Evolutionary conservation across 92 coral and sea anemone genomes (phyloP).

Genomic region (Zoanthus sociatus): DNA sequence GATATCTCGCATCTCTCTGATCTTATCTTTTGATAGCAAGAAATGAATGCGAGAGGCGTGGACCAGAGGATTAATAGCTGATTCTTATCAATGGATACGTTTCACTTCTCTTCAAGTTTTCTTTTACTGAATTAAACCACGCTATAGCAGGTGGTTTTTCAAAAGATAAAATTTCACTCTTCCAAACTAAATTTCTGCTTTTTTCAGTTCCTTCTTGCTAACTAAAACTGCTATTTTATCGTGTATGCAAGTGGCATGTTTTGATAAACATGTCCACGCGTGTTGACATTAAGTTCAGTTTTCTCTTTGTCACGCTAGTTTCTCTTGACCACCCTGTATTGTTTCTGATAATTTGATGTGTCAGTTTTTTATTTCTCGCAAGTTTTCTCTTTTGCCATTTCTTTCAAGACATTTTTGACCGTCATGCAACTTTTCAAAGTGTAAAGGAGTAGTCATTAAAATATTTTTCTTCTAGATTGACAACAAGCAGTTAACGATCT

Average conservation of each 20-base stretch:
- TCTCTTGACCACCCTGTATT: conserved; percentile 16
- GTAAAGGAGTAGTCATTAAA: not conserved
- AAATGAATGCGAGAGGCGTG: conserved; percentile 50
- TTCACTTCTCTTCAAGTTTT: conserved; percentile 14
- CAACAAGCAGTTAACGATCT: not conserved
- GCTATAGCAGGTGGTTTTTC: conserved; percentile 24
- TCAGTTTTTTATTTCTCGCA: not conserved
- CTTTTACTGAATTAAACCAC: conserved; percentile 2
- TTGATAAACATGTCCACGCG: conserved; percentile 29
- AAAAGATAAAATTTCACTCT: conserved; percentile 7
- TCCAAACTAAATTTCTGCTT: conserved; percentile 17
- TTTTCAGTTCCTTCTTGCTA: conserved; percentile 19
- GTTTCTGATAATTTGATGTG: conserved; percentile 1
- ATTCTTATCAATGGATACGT: conserved; percentile 33
- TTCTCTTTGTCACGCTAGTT: conserved; percentile 46
- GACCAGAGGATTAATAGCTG: conserved; percentile 32
- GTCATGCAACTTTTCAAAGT: not conserved
- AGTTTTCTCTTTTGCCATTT: not conserved
- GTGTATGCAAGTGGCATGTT: conserved; percentile 34
- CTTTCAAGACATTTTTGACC: not conserved
- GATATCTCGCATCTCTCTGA: conserved; percentile 8
- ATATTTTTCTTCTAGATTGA: not conserved
- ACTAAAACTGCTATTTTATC: conserved; percentile 30
- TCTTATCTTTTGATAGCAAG: conserved; percentile 39
- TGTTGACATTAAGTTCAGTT: conserved; percentile 29